These are phyloP conservation scores for Leptopilina drosophilae DNA, from an alignment of 2,888 invertebrate species.

Conservation along the genomic window DNA sequence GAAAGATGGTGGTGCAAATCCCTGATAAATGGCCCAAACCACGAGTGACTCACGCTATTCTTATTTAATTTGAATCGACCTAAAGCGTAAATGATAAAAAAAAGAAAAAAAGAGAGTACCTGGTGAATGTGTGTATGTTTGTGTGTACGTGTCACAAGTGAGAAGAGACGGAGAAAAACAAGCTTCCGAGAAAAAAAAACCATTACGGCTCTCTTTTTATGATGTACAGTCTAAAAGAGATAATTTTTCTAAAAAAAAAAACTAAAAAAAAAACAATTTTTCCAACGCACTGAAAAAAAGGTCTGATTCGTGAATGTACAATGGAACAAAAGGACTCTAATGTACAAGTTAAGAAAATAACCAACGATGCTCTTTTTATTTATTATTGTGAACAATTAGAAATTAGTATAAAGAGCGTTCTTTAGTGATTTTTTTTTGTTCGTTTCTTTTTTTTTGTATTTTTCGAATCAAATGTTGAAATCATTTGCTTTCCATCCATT, in stretches of 20 bases:
- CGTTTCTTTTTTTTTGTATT: slow-evolving; percentile 5
- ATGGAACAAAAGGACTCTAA: neutral
- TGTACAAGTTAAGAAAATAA: neutral
- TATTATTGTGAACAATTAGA: slow-evolving; percentile 17
- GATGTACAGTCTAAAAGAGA: slow-evolving; percentile 35
- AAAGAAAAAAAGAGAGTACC: slow-evolving; percentile 46
- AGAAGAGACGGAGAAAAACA: slow-evolving; percentile 31
- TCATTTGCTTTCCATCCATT: slow-evolving; percentile 8
- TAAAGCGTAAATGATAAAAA: slow-evolving; percentile 60
- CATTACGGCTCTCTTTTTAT: slow-evolving; percentile 23
- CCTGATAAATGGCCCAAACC: slow-evolving; percentile 78
- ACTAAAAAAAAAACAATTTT: neutral
- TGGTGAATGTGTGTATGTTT: neutral
- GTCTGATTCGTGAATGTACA: slow-evolving; percentile 12
- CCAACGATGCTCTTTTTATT: slow-evolving; percentile 24
- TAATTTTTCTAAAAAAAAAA: slow-evolving; percentile 18
- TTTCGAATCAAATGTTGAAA: slow-evolving; percentile 12
- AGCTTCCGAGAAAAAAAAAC: slow-evolving; percentile 28
- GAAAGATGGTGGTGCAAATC: slow-evolving; percentile 83
- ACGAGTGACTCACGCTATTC: slow-evolving; percentile 55
- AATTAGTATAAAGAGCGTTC: neutral
- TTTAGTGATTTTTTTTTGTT: neutral
- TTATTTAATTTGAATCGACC: slow-evolving; percentile 64
- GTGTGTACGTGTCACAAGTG: slow-evolving; percentile 17
- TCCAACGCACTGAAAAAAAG: slow-evolving; percentile 18